Evolutionary conservation across 2,113 vertebrate species (phyloP).

Genomic region (Helogale parvula): DNA sequence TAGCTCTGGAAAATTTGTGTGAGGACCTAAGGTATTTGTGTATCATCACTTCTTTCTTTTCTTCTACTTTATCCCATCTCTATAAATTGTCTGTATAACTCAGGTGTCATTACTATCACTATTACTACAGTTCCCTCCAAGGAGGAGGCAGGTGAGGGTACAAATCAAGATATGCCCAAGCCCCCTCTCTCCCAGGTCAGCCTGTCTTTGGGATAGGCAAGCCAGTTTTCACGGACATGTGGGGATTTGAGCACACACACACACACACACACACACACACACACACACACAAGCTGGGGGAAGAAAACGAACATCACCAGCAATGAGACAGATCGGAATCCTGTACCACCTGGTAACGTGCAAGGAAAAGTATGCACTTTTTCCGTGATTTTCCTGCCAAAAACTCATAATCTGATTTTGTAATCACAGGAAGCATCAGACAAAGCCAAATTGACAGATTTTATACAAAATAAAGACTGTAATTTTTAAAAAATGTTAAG

Average conservation of each 20-base stretch:
- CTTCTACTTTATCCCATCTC: neutral
- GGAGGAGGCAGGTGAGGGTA: neutral
- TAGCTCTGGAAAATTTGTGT: neutral
- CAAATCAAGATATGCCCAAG: neutral
- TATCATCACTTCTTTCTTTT: neutral
- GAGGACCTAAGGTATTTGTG: neutral
- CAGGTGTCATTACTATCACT: neutral
- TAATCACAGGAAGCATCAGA: neutral
- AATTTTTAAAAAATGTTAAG: neutral
- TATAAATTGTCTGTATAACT: neutral
- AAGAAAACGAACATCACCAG: neutral
- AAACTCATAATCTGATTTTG: neutral
- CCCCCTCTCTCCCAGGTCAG: neutral
- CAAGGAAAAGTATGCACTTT: neutral
- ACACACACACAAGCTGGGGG: neutral
- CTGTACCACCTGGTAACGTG: neutral
- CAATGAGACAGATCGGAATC: neutral
- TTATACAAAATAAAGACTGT: neutral
- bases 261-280: neutral
- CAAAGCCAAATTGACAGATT: neutral
- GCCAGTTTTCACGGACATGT: neutral
- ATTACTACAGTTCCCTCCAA: neutral
- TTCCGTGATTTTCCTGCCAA: neutral
- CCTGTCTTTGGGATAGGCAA: neutral
- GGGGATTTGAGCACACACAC: neutral